Evolutionary conservation across 2,113 vertebrate genomes (phyloP).

Genomic region (Ceratotherium simum): DNA sequence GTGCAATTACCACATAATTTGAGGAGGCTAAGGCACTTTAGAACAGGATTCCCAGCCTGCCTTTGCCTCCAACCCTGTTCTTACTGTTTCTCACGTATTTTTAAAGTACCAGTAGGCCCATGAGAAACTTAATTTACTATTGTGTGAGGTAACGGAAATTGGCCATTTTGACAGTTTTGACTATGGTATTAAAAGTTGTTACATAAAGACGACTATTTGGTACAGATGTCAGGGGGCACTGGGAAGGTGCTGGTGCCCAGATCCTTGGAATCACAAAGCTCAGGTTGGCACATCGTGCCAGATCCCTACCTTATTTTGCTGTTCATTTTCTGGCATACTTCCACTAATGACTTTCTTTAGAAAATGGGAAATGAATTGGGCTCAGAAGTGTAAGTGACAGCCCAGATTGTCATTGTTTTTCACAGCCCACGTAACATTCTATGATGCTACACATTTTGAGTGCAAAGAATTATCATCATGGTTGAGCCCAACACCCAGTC

Average conservation of each 20-base stretch:
- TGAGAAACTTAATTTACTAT: neutral
- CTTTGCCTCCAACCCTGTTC: neutral
- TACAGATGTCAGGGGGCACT: constrained; percentile 25
- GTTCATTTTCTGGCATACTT: constrained; percentile 55
- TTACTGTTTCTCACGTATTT: neutral
- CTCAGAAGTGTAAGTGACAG: constrained; percentile 45
- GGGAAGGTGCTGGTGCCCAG: constrained; percentile 23
- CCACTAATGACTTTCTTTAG: constrained; percentile 67
- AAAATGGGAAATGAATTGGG: constrained; percentile 66
- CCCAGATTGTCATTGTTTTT: constrained; percentile 62
- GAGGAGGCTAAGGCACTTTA: neutral
- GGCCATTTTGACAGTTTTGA: neutral
- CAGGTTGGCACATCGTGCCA: neutral
- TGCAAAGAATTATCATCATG: neutral
- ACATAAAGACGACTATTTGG: neutral
- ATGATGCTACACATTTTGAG: neutral
- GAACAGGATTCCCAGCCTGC: neutral
- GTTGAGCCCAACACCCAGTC: neutral
- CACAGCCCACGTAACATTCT: constrained; percentile 14
- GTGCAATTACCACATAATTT: neutral
- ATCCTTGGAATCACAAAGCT: neutral
- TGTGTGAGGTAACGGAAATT: neutral
- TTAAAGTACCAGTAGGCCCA: neutral
- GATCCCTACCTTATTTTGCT: constrained; percentile 60
- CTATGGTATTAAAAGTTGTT: neutral